Conservation (phyloP, 2,888 invertebrate species). For the Napeogenes sylphis region DNA sequence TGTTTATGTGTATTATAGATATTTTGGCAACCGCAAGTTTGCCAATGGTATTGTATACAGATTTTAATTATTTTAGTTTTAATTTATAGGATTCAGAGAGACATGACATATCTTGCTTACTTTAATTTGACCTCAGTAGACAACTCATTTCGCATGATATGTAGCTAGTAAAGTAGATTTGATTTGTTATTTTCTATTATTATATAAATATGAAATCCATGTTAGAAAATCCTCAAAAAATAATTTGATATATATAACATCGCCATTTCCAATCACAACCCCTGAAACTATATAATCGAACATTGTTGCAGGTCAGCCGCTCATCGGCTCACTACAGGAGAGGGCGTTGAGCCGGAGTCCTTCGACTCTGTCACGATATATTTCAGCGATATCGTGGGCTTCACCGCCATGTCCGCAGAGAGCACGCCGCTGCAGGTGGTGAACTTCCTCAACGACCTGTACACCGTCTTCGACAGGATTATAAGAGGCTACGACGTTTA, state of each 20-base stretch:
- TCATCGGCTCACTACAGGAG: slow-evolving; percentile 89
- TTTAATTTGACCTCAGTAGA: slow-evolving; percentile 1
- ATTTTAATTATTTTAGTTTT: not conserved
- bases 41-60: not conserved
- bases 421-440: slow-evolving; percentile 96
- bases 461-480: slow-evolving; percentile 97
- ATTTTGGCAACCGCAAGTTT: not conserved
- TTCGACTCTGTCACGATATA: slow-evolving; percentile 97
- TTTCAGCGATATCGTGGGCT: slow-evolving; percentile 98
- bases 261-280: too few species aligned
- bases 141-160: slow-evolving; percentile 2
- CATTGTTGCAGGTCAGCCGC: slow-evolving; percentile 87
- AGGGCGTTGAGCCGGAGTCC: slow-evolving; percentile 94
- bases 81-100: not conserved
- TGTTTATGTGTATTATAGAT: slow-evolving; percentile 1
- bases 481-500: slow-evolving; percentile 98
- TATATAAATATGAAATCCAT: not conserved
- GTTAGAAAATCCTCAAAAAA: too few species aligned
- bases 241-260: too few species aligned
- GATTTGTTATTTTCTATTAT: not conserved
- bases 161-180: slow-evolving; percentile 9
- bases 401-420: slow-evolving; percentile 96
- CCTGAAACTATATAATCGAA: not conserved
- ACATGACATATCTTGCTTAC: not conserved
- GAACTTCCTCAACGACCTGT: slow-evolving; percentile 97